A percentile compares a stretch with the other conserved stretches of the same genome.
phyloP scores from a whole-genome alignment of 1,140 invertebrate species.

The Drosophila melanica region DNA sequence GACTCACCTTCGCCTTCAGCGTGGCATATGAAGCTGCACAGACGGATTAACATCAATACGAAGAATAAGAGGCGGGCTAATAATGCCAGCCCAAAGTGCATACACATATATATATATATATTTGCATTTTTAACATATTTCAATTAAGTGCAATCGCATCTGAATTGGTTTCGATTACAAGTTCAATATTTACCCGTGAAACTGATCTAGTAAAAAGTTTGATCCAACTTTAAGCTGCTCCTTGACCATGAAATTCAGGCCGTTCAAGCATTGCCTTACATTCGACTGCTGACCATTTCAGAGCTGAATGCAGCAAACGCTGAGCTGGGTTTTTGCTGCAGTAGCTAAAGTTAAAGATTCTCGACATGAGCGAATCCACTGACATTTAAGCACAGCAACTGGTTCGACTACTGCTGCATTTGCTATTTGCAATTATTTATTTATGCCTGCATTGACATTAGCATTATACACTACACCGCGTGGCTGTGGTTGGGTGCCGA shows the following conservation, averaged over 20 bases:
- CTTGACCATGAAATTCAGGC: slow-evolving; percentile 69
- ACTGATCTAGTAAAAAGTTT: slow-evolving; percentile 49
- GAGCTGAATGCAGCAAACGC: neutral
- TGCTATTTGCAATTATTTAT: slow-evolving; percentile 77
- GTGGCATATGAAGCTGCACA: slow-evolving; percentile 40
- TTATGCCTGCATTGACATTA: slow-evolving; percentile 83
- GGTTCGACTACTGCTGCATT: slow-evolving; percentile 49
- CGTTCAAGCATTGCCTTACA: neutral
- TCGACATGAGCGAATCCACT: slow-evolving; percentile 72
- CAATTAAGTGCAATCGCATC: neutral
- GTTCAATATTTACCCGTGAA: slow-evolving; percentile 34
- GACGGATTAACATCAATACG: slow-evolving; percentile 65
- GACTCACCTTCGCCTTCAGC: slow-evolving; percentile 50
- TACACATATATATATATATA: slow-evolving; percentile 5
- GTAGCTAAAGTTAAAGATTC: slow-evolving; percentile 54
- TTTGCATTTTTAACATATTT: neutral
- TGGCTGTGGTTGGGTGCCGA: slow-evolving; percentile 34
- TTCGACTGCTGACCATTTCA: slow-evolving; percentile 8
- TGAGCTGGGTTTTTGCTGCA: slow-evolving; percentile 17
- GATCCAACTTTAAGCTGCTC: slow-evolving; percentile 42
- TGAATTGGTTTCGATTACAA: slow-evolving; percentile 20
- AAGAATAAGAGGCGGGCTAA: slow-evolving; percentile 6
- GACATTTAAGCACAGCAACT: slow-evolving; percentile 72
- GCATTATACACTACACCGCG: slow-evolving; percentile 34
- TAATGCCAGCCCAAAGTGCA: slow-evolving; percentile 25